Evolutionary conservation across 2,797 vertebrate species (phyloP), one percentile per base, ranked within the genome.

Genomic region (Linurgus olivaceus): DNA sequence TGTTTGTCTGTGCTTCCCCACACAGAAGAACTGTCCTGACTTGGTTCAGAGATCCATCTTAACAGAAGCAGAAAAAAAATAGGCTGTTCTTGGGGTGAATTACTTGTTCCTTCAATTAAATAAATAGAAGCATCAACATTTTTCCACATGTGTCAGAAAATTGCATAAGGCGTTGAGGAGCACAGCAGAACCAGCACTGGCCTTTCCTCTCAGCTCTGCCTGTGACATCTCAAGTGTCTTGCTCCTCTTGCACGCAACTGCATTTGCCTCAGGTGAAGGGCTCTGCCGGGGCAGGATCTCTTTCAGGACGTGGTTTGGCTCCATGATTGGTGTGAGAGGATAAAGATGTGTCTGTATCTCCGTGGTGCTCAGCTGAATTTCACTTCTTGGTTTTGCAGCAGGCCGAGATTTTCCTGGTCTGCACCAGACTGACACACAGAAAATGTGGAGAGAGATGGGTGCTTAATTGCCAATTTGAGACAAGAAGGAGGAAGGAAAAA

Each of bases 281-380:
- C 38, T 38, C 12, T 44, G 26, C n/a, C 17, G 47, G 11, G 33
- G 17, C 38, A n/a, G 33, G 14, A 10, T 65, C 0, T 0, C 37
- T 28, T 45, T 37, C 38, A 38, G 86, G 68, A 17, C 29, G 1
- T 4, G 42, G 20, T 42, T 67, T 54, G 29, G 28, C 31, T 59
- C 3, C 13, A 9, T 7, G 14, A 14, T 33, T 1, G 9, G 10
- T 31, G n/a, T 23, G 13, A 58, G 70, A 58, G 31, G 38, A 26
- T 21, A 31, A 59, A 68, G 28, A 13, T 4, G 1, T 6, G 20
- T 20, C 48, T 29, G 4, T 21, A 19, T 20, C 31, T 67, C 48
- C n/a, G 4, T 14, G 42, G 7, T 37, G 31, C 28, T 68, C 54
- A 45, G 44, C 38, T 78, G 62, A 25, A 76, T 62, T 84, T 82